These are phyloP conservation scores for Pheucticus melanocephalus DNA, from an alignment of 2,113 vertebrate genomes.

Conservation along the genomic window DNA sequence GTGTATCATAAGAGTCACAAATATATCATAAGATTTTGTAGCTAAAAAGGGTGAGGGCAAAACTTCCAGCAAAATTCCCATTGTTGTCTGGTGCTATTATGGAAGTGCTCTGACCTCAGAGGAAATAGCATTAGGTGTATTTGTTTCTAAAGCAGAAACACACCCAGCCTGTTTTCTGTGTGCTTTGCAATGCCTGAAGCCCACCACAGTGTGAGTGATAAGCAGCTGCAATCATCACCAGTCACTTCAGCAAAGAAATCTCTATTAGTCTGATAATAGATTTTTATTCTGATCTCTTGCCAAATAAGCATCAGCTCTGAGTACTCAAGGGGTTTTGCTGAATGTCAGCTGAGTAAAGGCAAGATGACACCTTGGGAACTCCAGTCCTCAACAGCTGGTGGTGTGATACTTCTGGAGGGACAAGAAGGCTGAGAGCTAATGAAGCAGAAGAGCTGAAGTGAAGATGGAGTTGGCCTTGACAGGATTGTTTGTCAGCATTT, in stretches of 20 bases:
- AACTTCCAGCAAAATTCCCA: neutral
- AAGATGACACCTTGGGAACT: neutral
- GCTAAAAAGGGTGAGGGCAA: neutral
- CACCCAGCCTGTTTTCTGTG: neutral
- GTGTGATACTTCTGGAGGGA: neutral
- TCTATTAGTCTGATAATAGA: neutral
- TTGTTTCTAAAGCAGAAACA: neutral
- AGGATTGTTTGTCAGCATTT: neutral
- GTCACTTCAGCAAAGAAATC: neutral
- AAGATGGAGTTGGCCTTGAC: neutral
- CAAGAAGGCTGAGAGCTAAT: neutral
- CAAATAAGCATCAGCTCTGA: neutral
- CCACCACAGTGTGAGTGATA: neutral
- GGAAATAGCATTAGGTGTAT: neutral
- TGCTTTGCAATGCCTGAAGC: neutral
- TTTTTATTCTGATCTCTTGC: neutral
- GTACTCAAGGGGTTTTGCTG: neutral
- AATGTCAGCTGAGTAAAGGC: conserved; percentile 8
- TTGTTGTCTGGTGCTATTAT: neutral
- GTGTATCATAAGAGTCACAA: neutral
- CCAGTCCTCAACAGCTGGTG: neutral
- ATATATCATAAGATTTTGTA: neutral
- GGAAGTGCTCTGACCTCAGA: neutral
- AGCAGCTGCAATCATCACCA: neutral
- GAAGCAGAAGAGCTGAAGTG: conserved; percentile 2